These are phyloP conservation scores for Pteronotus mesoamericanus DNA, from an alignment of 2,797 vertebrate species.

Conservation along the genomic window DNA sequence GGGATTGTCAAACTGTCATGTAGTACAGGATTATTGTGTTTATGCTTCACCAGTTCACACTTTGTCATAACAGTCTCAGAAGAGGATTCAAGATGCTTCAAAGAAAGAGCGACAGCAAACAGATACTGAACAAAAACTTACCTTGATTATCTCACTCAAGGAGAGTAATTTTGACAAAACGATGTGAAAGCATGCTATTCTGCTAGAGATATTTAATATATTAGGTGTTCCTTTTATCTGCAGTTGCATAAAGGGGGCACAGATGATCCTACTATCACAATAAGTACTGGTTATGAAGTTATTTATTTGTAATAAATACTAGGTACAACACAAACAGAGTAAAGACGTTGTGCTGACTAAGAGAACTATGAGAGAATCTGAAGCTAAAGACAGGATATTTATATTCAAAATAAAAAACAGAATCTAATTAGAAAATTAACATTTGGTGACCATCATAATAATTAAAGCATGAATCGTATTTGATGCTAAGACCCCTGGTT, in stretches of 20 bases:
- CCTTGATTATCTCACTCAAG: neutral
- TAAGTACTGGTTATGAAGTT: neutral
- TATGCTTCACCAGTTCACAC: neutral
- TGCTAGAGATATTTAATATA: neutral
- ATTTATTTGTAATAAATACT: neutral
- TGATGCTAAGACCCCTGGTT: neutral
- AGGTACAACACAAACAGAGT: neutral
- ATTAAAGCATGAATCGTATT: neutral
- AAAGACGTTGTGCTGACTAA: neutral
- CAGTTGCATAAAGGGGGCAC: neutral
- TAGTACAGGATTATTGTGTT: neutral
- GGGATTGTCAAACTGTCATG: neutral
- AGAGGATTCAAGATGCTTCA: neutral
- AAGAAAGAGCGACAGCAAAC: slow-evolving; percentile 1
- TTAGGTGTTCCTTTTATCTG: neutral
- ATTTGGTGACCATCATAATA: neutral
- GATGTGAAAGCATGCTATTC: neutral
- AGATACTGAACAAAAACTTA: neutral
- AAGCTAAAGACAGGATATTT: neutral
- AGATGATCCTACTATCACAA: neutral
- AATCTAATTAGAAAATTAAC: neutral
- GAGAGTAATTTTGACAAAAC: slow-evolving; percentile 8
- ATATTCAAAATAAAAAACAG: neutral
- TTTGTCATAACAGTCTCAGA: neutral
- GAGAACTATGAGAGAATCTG: neutral